Evolutionary conservation across 2,797 vertebrate genomes (phyloP), one percentile per base, ranked within the genome.

Genomic region (Sebastes vulpes): DNA sequence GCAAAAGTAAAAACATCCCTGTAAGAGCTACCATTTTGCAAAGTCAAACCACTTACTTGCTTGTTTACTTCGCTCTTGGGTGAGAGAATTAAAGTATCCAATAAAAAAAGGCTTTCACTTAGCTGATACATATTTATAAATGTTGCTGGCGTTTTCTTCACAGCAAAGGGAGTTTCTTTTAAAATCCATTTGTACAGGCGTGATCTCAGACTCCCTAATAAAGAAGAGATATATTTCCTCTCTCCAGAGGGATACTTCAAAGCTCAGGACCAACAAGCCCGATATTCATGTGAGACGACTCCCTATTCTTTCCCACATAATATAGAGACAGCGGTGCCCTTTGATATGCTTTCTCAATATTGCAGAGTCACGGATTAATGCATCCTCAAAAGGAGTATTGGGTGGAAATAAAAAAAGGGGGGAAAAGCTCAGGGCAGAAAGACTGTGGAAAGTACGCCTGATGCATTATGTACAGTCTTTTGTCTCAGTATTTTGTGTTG

Each of bases 331-430:
- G 42, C 50, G 35, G 53, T 29, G 46, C 53, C 56, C 31, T 91
- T 75, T 82, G 46, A 86, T 82, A 73, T 79, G 63, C 64, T 83
- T 31, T 66, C 76, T 82, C 52, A 72, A 58, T 53, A 69, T 28
- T 82, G 68, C 80, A 75, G 52, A 28, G 46, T 66, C 58, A 63
- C 25, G 3, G 28, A 78, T 77, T 69, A 60, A 80, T 84, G 82
- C 21, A 52, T 82, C 29, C 63, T 59, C 16, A 75, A 77, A 84
- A 69, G 61, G 11, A 54, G 2, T 3, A 32, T 1, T 71, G 65
- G 38, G 16, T 72, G 11, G 46, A 79, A 77, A 50, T 7, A 18
- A 57, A 68, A 53, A 78, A 10, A 26, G 8, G 60, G 25, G 63
- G 32, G 26, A 74, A 84, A 16, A 54, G 28, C 29, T 60, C 21